A percentile compares a stretch with the other conserved stretches of the same genome.
Conservation (phyloP, 1,140 invertebrate genomes). For the Aphelenchoides avenae region DNA sequence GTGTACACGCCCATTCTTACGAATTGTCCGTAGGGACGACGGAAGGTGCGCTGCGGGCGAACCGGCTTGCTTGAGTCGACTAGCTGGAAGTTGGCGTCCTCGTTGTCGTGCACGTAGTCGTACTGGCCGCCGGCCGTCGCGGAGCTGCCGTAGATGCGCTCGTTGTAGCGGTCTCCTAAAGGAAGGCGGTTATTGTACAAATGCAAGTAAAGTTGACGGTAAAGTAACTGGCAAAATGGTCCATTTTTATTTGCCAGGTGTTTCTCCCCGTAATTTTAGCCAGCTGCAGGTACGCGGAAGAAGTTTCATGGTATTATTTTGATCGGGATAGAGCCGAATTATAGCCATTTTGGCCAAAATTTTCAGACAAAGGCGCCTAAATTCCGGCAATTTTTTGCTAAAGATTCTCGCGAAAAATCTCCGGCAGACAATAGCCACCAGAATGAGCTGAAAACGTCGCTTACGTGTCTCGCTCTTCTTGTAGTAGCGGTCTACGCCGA, state of each 20-base stretch:
- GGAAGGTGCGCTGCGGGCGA: slow-evolving; percentile 34
- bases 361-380: too few species aligned
- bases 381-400: too few species aligned
- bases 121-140: slow-evolving; percentile 56
- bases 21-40: slow-evolving; percentile 31
- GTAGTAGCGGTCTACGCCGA: slow-evolving; percentile 57
- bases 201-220: slow-evolving; percentile 3
- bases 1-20: too few species aligned
- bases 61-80: slow-evolving; percentile 46
- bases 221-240: too few species aligned
- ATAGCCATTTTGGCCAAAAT: too few species aligned
- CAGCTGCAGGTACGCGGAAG: too few species aligned
- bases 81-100: slow-evolving; percentile 58
- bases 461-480: slow-evolving; percentile 45
- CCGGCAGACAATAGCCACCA: too few species aligned
- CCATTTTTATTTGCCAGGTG: too few species aligned
- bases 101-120: slow-evolving; percentile 58
- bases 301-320: too few species aligned
- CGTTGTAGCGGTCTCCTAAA: slow-evolving; percentile 54
- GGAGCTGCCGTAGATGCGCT: slow-evolving; percentile 57
- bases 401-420: too few species aligned
- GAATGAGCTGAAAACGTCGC: slow-evolving; percentile 9
- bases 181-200: neutral
- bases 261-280: too few species aligned
- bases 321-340: too few species aligned